Evolutionary conservation across 2,888 invertebrate species (phyloP).

Genomic region (Geotrupes spiniger): DNA sequence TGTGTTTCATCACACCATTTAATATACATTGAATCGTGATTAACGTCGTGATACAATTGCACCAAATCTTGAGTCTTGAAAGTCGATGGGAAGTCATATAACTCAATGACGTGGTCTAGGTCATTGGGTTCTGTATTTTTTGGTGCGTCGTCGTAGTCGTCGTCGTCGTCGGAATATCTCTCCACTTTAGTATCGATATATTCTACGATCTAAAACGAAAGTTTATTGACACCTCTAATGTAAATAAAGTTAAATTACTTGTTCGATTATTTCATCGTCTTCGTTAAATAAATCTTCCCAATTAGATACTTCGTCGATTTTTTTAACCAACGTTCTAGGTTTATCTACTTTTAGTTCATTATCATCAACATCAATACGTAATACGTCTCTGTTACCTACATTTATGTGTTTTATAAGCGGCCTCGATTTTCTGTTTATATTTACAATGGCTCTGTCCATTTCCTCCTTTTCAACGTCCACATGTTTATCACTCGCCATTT

Average conservation of each 20-base stretch:
- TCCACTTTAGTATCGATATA: conserved; percentile 8
- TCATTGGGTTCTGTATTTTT: conserved; percentile 30
- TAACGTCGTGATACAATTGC: conserved; percentile 44
- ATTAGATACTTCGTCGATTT: conserved; percentile 36
- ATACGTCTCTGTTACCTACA: conserved; percentile 29
- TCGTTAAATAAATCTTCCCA: conserved; percentile 49
- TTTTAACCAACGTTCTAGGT: conserved; percentile 20
- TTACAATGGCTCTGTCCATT: conserved; percentile 44
- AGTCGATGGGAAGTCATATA: conserved; percentile 47
- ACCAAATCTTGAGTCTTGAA: conserved; percentile 47
- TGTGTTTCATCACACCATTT: conserved; percentile 50
- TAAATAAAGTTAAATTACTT: conserved; percentile 22
- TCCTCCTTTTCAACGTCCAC: conserved; percentile 43
- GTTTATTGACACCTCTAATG: neutral
- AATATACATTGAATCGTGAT: conserved; percentile 46
- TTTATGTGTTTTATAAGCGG: conserved; percentile 45
- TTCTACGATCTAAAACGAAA: conserved; percentile 14
- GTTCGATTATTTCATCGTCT: conserved; percentile 32
- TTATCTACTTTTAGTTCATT: conserved; percentile 20
- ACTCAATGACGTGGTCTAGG: conserved; percentile 47
- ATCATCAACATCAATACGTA: conserved; percentile 26
- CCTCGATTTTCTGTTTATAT: conserved; percentile 44
- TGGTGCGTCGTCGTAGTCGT: conserved; percentile 1
- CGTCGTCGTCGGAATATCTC: conserved; percentile 12
- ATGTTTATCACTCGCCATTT: conserved; percentile 33